These are phyloP conservation scores for Listronotus oregonensis DNA, from an alignment of 1,140 invertebrate species.

Conservation along the genomic window DNA sequence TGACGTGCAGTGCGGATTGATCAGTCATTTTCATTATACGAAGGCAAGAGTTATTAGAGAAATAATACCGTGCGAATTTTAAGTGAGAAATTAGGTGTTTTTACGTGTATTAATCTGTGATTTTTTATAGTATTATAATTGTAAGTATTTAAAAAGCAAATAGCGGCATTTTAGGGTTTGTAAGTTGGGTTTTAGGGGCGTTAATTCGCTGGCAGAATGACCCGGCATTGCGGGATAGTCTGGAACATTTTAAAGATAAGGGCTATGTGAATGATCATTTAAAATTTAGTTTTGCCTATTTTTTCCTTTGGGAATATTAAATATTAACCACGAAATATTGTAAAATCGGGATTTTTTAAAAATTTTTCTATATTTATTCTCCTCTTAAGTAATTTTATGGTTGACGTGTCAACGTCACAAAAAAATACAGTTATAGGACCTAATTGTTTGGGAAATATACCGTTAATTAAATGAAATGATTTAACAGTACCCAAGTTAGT, in stretches of 20 bases:
- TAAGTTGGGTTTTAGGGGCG: background rate
- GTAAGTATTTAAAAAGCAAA: background rate
- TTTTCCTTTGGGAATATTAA: too few species aligned
- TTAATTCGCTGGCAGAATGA: background rate
- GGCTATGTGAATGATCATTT: too few species aligned
- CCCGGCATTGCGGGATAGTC: background rate
- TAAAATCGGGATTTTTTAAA: too few species aligned
- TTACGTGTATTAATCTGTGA: conserved; percentile 3
- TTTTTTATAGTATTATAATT: conserved; percentile 14
- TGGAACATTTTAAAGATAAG: background rate
- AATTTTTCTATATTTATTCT: too few species aligned
- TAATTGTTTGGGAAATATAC: too few species aligned
- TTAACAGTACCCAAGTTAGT: too few species aligned
- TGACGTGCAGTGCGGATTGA: conserved; percentile 18
- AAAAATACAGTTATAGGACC: too few species aligned
- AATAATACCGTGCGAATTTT: conserved; percentile 10
- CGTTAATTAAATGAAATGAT: too few species aligned
- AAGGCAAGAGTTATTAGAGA: background rate
- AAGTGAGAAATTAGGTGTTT: background rate
- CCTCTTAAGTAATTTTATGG: too few species aligned
- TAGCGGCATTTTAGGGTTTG: background rate
- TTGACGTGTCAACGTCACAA: too few species aligned
- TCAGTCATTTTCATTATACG: conserved; percentile 21
- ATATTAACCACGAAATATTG: too few species aligned
- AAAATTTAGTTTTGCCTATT: too few species aligned